These are phyloP conservation scores for Bufo bufo DNA, from an alignment of 2,113 vertebrate genomes.

Conservation along the genomic window DNA sequence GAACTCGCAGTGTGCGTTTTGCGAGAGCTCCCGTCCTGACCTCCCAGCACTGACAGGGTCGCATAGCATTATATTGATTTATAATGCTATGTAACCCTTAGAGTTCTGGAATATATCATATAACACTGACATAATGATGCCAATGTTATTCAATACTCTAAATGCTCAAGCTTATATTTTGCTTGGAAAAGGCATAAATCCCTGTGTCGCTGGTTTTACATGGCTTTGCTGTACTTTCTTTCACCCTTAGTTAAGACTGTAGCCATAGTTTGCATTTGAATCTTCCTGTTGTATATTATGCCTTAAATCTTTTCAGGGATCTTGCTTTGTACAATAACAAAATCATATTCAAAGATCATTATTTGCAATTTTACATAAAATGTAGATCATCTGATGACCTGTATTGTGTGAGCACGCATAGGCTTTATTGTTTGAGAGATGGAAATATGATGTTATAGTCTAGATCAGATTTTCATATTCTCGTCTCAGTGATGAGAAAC, in stretches of 20 bases:
- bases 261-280: not conserved
- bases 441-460: not conserved
- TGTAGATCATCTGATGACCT: not conserved
- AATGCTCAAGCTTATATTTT: not conserved
- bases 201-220: not conserved
- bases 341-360: not conserved
- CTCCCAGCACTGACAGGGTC: not conserved
- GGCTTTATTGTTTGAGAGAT: not conserved
- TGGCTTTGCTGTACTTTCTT: not conserved
- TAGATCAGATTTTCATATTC: not conserved
- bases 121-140: no score
- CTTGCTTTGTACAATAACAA: not conserved
- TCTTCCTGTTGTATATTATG: not conserved
- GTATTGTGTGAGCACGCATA: not conserved
- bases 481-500: not conserved
- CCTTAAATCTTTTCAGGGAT: not conserved
- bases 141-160: not conserved
- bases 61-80: no score
- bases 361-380: not conserved
- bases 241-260: conserved; percentile 6
- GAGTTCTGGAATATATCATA: no score
- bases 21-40: no score
- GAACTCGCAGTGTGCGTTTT: no score
- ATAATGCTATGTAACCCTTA: no score
- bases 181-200: not conserved